Conservation (phyloP, 2,888 invertebrate genomes). For the Ochropacha duplaris region DNA sequence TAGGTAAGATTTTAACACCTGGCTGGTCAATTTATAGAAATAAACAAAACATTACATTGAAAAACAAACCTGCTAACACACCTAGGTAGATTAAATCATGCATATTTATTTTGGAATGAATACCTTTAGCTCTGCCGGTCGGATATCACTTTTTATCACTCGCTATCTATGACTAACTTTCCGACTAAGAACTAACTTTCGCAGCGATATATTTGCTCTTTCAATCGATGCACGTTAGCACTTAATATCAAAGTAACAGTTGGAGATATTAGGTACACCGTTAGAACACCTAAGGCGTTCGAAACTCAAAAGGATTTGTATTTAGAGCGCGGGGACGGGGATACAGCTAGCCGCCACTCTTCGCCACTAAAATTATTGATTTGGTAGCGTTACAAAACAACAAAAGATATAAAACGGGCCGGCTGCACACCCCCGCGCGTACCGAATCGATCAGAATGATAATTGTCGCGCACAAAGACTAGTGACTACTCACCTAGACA, state of each 20-base stretch:
- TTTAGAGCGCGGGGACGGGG: slow-evolving; percentile 29
- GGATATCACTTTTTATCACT: not conserved
- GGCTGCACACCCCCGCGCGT: slow-evolving; percentile 75
- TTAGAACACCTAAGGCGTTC: slow-evolving; percentile 30
- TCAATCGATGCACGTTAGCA: slow-evolving; percentile 28
- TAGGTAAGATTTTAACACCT: slow-evolving; percentile 51
- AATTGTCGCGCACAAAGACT: slow-evolving; percentile 82
- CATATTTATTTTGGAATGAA: not conserved
- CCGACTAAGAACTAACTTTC: slow-evolving; percentile 15
- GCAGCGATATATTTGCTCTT: slow-evolving; percentile 11
- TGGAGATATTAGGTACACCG: slow-evolving; percentile 21
- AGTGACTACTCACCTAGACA: slow-evolving; percentile 77
- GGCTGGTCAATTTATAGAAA: slow-evolving; percentile 48
- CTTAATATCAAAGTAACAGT: slow-evolving; percentile 10
- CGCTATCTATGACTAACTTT: slow-evolving; percentile 7
- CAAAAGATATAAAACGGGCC: slow-evolving; percentile 80
- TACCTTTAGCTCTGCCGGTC: not conserved
- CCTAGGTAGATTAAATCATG: not conserved
- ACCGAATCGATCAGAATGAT: slow-evolving; percentile 81
- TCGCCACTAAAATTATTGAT: slow-evolving; percentile 77
- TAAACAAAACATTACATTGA: not conserved
- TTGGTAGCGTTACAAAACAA: slow-evolving; percentile 78
- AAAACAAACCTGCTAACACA: not conserved
- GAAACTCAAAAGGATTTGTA: slow-evolving; percentile 19
- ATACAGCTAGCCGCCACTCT: slow-evolving; percentile 44